Evolutionary conservation across 2,113 vertebrate species (phyloP).

Genomic region (Barnardius zonarius): DNA sequence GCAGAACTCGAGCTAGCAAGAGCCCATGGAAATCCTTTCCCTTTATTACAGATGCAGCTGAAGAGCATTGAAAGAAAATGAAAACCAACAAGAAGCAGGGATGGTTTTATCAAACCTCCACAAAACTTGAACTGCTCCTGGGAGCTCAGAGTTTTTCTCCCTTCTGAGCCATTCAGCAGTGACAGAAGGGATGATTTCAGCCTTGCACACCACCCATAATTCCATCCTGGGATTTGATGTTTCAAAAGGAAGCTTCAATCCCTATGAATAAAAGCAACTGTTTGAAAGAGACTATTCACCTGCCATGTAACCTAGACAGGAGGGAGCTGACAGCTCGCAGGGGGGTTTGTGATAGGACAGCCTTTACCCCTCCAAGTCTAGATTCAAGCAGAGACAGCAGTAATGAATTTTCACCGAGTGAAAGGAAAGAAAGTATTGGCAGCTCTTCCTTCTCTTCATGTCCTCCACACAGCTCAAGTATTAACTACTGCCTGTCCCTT

Average conservation of each 20-base stretch:
- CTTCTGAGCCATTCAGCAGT: background rate
- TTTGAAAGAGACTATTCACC: conserved; percentile 30
- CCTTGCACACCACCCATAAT: background rate
- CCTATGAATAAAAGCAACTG: background rate
- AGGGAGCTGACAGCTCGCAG: background rate
- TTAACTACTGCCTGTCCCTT: background rate
- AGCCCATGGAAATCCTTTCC: background rate
- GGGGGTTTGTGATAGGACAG: background rate
- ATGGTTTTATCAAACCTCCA: background rate
- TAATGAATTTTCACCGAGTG: background rate
- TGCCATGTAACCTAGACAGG: background rate
- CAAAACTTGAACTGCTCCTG: background rate
- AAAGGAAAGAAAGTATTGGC: background rate
- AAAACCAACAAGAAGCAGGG: background rate
- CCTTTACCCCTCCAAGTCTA: background rate
- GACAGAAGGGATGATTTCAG: background rate
- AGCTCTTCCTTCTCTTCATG: background rate
- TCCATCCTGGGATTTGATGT: background rate
- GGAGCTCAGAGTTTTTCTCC: background rate
- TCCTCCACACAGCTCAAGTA: background rate
- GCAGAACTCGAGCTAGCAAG: background rate
- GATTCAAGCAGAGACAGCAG: background rate
- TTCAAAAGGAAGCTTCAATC: background rate
- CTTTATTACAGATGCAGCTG: background rate
- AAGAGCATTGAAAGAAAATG: background rate